Evolutionary conservation across 2,888 invertebrate species (phyloP), one percentile per base, ranked within the genome.

Genomic region (Azorinus chamasolen): DNA sequence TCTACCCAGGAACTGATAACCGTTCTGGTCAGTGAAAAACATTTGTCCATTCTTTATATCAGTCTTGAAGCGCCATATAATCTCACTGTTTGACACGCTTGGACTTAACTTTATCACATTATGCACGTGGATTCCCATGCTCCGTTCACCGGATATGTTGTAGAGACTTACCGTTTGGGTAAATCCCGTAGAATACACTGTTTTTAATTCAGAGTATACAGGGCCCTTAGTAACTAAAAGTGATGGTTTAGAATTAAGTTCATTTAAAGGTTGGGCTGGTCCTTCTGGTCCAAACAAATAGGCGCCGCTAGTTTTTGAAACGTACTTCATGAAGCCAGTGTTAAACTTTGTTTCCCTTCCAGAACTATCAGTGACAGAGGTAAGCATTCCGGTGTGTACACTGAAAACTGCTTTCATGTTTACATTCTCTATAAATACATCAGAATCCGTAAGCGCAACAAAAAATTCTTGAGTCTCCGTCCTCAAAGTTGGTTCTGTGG

Each of bases 201-300:
- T 96, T 0, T 96, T 96, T 1, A 98, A 94, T 90, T 97, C 96
- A 0, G 98, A 97, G 27, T 96, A 95, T 10, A 98, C 94, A 0
- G 96, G 96, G 0, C 98, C 98, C 0, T 96, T 96, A 1, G 97
- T 95, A 50, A 98, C 97, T 48, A 97, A 95, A 18, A 98, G 96
- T 64, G 96, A 95, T 39, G 92, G 93, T 46, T 65, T 82, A 20
- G 74, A 24, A 12, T 45, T 20, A 3, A 74, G 41, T 25, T 68
- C 73, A 5, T 88, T 27, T 16, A 79, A 70, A 2, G 18, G n/a
- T 41, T 72, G 64, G 2, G 91, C 90, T n/a, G 87, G 84, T 1
- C 89, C 88, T 4, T 61, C 66, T 0, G 92, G 91, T 16, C 76
- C 84, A 72, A 92, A 92, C 24, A 92, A 79, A 68, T 92, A 92